Conservation (phyloP, 2,797 vertebrate genomes). For the Chaetodon trifasciatus region DNA sequence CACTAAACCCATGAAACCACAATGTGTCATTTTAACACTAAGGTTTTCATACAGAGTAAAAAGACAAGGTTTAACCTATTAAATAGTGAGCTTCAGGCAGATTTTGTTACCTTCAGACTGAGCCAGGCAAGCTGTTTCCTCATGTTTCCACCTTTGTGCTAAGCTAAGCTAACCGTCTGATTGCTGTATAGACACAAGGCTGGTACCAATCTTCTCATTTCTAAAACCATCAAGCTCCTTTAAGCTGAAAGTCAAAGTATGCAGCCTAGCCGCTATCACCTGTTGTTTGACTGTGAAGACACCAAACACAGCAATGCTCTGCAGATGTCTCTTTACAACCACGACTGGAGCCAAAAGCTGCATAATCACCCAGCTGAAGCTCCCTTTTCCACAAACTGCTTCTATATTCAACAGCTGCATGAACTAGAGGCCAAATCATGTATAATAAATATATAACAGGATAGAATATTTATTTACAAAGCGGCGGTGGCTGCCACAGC, state of each 20-base stretch:
- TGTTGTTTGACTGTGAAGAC: constrained; percentile 9
- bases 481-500: constrained; percentile 43
- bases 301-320: neutral
- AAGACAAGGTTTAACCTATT: too few species aligned
- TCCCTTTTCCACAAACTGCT: neutral
- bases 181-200: neutral
- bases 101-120: neutral
- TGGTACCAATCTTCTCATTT: neutral
- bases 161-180: neutral
- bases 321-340: constrained; percentile 3
- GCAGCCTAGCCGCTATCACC: constrained; percentile 2
- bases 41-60: neutral
- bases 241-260: neutral
- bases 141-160: neutral
- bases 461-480: constrained; percentile 54
- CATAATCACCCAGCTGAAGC: neutral
- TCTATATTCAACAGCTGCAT: constrained; percentile 13
- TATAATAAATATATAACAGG: constrained; percentile 56
- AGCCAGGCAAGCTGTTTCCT: neutral
- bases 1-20: neutral
- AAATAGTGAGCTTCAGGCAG: neutral
- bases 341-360: constrained; percentile 1
- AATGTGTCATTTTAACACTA: neutral
- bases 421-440: constrained; percentile 26
- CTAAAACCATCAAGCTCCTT: neutral